Conservation (phyloP, 92 coral and sea anemone genomes). For the Siderastrea siderea region DNA sequence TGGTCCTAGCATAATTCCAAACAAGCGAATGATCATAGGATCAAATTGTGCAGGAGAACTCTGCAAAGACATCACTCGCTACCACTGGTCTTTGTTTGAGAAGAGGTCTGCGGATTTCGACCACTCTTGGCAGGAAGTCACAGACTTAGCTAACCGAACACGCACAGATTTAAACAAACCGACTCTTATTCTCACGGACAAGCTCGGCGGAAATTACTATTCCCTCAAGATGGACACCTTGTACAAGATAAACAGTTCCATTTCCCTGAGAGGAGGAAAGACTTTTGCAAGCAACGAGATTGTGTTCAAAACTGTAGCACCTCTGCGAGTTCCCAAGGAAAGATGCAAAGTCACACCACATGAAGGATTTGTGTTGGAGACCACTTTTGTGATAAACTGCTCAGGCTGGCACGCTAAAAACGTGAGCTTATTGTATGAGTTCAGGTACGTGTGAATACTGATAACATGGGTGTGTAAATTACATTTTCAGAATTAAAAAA, state of each 20-base stretch:
- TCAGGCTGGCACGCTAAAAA: slow-evolving; percentile 59
- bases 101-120: background rate
- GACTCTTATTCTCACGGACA: slow-evolving; percentile 52
- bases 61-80: slow-evolving; percentile 60
- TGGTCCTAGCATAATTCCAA: slow-evolving; percentile 64
- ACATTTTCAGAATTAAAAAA: no score
- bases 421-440: slow-evolving; percentile 61
- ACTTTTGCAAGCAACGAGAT: background rate
- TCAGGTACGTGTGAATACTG: slow-evolving; percentile 26
- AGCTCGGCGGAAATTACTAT: background rate
- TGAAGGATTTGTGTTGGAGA: slow-evolving; percentile 62
- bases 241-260: slow-evolving; percentile 12
- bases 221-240: slow-evolving; percentile 7
- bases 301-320: background rate
- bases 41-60: slow-evolving; percentile 65
- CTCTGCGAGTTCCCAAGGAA: background rate
- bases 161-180: slow-evolving; percentile 72
- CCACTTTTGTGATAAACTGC: slow-evolving; percentile 61
- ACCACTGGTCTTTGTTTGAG: slow-evolving; percentile 62
- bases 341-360: slow-evolving; percentile 52
- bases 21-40: background rate
- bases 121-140: slow-evolving; percentile 44
- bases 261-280: background rate
- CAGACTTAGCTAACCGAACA: background rate
- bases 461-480: no score